Percentiles rank a stretch among this genome's conserved stretches.
Conservation (phyloP, 37 sponge, comb jelly and placozoan species). For the Aphrocallistes beatrix region DNA sequence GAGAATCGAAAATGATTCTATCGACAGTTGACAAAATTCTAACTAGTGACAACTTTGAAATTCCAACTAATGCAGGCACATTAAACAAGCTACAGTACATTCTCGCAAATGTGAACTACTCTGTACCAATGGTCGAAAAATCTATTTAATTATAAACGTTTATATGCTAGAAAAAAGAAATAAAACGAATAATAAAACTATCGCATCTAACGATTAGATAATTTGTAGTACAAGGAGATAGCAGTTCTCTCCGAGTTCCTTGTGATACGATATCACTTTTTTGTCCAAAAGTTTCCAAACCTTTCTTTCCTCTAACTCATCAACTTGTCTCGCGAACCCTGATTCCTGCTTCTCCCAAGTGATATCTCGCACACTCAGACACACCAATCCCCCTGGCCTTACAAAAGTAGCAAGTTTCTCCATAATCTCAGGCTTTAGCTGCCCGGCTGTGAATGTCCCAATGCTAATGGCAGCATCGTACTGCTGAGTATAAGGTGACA, state of each 20-base stretch:
- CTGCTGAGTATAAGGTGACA: background rate
- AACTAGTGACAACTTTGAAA: too few species aligned
- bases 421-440: slow-evolving; percentile 2
- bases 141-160: too few species aligned
- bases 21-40: too few species aligned
- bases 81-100: too few species aligned
- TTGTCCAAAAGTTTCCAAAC: background rate
- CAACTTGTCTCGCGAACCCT: background rate
- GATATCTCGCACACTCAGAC: background rate
- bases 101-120: too few species aligned
- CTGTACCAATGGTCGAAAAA: too few species aligned
- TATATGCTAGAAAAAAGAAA: too few species aligned
- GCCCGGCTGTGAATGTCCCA: slow-evolving; percentile 7
- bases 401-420: background rate
- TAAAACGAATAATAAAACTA: too few species aligned
- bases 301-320: background rate
- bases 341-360: background rate
- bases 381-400: background rate
- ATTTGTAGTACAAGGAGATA: background rate
- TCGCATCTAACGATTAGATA: background rate
- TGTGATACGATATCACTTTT: background rate
- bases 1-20: too few species aligned
- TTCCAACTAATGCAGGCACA: too few species aligned
- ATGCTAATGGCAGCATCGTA: background rate
- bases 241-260: background rate